phyloP scores from a whole-genome alignment of 2,113 vertebrate species.

The Canis aureus region DNA sequence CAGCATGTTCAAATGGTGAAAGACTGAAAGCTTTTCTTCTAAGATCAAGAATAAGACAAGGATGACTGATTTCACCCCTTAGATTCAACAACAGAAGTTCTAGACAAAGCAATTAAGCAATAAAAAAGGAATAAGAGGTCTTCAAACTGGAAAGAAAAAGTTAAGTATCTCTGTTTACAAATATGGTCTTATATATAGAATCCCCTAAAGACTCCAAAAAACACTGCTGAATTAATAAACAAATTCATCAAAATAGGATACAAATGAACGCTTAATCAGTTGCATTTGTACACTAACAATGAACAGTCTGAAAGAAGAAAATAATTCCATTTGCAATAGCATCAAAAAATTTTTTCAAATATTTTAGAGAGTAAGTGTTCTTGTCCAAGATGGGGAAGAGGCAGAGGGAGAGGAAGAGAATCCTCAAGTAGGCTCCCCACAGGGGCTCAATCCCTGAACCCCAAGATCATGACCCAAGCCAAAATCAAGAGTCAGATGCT shows the following conservation, averaged over 20 bases:
- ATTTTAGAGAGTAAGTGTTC: neutral
- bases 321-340: neutral
- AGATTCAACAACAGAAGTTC: neutral
- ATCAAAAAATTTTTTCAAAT: neutral
- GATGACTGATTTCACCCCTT: neutral
- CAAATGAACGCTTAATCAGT: neutral
- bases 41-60: neutral
- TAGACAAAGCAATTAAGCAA: neutral
- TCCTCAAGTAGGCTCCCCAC: neutral
- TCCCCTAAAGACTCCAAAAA: neutral
- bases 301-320: neutral
- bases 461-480: neutral
- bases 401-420: neutral
- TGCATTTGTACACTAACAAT: neutral
- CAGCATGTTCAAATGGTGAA: neutral
- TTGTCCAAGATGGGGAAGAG: neutral
- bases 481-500: neutral
- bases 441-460: neutral
- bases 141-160: neutral
- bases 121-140: neutral
- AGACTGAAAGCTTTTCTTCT: neutral
- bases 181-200: neutral
- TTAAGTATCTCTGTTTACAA: neutral
- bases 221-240: neutral
- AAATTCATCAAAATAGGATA: neutral